Evolutionary conservation across 2,888 invertebrate genomes (phyloP).

Genomic region (Hedychridium roseum): DNA sequence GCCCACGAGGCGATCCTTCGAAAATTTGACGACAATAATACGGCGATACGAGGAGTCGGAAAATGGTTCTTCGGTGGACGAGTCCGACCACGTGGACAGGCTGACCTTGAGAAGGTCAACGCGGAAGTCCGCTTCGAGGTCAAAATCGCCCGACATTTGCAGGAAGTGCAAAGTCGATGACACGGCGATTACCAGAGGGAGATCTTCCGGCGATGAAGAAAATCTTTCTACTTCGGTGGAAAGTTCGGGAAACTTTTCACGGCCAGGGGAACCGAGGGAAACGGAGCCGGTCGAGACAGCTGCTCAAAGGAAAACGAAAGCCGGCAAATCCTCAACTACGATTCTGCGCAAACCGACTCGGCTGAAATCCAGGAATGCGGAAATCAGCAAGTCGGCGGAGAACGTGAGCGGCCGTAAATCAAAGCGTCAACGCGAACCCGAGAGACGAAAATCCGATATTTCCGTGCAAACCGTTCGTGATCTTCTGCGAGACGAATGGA

Average conservation of each 20-base stretch:
- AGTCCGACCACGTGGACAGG: conserved; percentile 21
- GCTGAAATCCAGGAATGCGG: conserved; percentile 48
- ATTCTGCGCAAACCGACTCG: conserved; percentile 48
- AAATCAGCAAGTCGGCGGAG: conserved; percentile 55
- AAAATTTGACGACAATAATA: conserved; percentile 33
- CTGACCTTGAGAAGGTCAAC: conserved; percentile 12
- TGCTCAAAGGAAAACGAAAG: conserved; percentile 16
- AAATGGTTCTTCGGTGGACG: conserved; percentile 41
- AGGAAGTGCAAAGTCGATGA: conserved; percentile 5
- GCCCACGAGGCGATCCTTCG: conserved; percentile 38
- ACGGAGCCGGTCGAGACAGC: conserved; percentile 2
- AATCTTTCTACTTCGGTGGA: neutral
- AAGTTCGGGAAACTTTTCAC: too few species aligned
- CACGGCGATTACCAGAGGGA: conserved; percentile 7
- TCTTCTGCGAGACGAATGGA: conserved; percentile 49
- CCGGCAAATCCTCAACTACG: conserved; percentile 28
- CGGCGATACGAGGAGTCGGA: conserved; percentile 36
- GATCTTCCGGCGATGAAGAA: neutral
- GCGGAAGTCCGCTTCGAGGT: conserved; percentile 23
- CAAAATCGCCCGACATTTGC: conserved; percentile 28
- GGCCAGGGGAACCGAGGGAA: neutral
- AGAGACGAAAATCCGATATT: conserved; percentile 55
- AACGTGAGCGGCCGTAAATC: conserved; percentile 41
- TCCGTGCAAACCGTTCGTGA: conserved; percentile 46
- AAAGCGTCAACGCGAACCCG: conserved; percentile 51